phyloP scores from a whole-genome alignment of 2,113 vertebrate species.

The Microcebus griseorufus region DNA sequence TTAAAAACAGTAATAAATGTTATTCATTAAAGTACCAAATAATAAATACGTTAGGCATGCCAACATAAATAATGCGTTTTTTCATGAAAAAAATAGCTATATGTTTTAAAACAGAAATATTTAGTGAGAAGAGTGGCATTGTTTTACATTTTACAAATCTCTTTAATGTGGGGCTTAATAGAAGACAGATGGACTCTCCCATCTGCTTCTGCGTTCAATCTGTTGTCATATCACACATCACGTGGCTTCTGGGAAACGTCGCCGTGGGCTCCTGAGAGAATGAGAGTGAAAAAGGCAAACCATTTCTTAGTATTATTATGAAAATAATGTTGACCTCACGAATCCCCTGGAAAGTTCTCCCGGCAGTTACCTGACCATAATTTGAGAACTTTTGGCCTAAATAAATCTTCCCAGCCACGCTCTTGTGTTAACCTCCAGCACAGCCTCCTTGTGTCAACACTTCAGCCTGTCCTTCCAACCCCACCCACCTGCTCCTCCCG shows the following conservation, averaged over 20 bases:
- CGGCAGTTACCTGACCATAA: slow-evolving; percentile 11
- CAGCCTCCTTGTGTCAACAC: background rate
- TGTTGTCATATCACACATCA: slow-evolving; percentile 57
- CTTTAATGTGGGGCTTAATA: slow-evolving; percentile 60
- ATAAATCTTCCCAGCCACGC: background rate
- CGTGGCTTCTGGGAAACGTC: slow-evolving; percentile 60
- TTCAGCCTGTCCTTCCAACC: background rate
- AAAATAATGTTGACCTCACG: slow-evolving; percentile 67
- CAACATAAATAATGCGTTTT: too few relatives aligned
- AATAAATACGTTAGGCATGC: too few relatives aligned
- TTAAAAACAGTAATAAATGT: too few relatives aligned
- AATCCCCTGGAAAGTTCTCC: background rate
- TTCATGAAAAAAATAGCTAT: too few relatives aligned
- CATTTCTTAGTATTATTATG: slow-evolving; percentile 52
- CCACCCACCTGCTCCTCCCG: background rate
- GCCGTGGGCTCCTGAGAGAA: slow-evolving; percentile 40
- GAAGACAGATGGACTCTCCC: slow-evolving; percentile 61
- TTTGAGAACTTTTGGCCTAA: slow-evolving; percentile 37
- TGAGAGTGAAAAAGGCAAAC: slow-evolving; percentile 53
- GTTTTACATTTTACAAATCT: slow-evolving; percentile 35
- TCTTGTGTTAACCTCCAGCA: background rate
- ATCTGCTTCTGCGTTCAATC: slow-evolving; percentile 60
- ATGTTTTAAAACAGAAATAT: slow-evolving; percentile 50
- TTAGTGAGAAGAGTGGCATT: slow-evolving; percentile 32
- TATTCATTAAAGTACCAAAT: too few relatives aligned